Conservation (phyloP, 2,797 vertebrate genomes). For the Paramormyrops hopkinsi region DNA sequence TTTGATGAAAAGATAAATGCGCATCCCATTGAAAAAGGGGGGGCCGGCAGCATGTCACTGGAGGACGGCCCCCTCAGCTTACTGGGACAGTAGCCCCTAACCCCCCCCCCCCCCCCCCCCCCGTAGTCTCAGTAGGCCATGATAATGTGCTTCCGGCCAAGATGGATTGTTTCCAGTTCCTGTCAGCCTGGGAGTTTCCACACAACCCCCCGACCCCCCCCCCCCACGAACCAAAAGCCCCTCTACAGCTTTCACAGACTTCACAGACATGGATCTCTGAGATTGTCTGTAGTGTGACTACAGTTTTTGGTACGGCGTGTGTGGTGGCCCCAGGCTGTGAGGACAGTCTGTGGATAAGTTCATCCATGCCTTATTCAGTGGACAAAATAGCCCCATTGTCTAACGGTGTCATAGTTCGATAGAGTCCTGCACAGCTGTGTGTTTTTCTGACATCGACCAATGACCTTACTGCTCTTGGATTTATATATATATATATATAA, state of each 20-base stretch:
- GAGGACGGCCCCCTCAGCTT: neutral
- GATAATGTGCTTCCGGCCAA: neutral
- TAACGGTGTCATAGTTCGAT: neutral
- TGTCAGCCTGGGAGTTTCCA: neutral
- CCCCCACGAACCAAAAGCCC: neutral
- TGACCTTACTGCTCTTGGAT: slow-evolving; percentile 28
- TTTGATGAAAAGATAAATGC: neutral
- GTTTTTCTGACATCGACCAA: neutral
- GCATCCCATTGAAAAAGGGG: neutral
- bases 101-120: too few relatives aligned
- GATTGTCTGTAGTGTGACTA: neutral
- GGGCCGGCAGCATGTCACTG: neutral
- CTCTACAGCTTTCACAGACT: neutral
- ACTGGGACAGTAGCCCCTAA: neutral
- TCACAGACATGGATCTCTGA: neutral
- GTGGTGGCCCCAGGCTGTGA: too few relatives aligned
- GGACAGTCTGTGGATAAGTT: neutral
- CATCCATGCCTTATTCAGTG: neutral
- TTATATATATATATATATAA: neutral
- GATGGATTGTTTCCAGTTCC: neutral
- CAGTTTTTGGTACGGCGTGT: neutral
- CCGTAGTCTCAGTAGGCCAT: neutral
- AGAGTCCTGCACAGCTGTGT: slow-evolving; percentile 3
- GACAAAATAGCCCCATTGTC: neutral
- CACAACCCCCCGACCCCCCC: neutral